These are phyloP conservation scores for Rattus norvegicus DNA, from an alignment of 2,113 vertebrate genomes.

Conservation along the genomic window DNA sequence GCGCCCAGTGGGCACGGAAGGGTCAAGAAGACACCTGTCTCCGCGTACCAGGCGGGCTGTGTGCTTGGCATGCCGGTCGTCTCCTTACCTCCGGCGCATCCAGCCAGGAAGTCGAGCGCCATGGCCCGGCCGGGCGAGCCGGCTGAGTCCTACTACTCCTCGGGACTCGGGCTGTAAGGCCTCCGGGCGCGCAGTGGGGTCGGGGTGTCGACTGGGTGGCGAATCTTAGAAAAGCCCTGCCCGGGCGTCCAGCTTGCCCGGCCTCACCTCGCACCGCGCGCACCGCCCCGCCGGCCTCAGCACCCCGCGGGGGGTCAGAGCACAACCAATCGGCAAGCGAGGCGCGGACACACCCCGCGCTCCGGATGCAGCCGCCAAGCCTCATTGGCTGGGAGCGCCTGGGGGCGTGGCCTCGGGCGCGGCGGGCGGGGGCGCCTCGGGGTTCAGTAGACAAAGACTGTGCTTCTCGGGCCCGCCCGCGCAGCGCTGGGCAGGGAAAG, in stretches of 20 bases:
- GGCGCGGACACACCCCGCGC: slow-evolving; percentile 87
- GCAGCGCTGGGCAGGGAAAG: background rate
- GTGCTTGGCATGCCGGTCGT: background rate
- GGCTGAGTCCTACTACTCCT: background rate
- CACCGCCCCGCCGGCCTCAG: slow-evolving; percentile 25
- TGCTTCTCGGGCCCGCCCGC: slow-evolving; percentile 69
- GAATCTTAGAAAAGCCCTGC: background rate
- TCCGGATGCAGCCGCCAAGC: background rate
- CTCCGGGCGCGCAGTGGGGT: background rate
- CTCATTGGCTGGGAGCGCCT: slow-evolving; percentile 44
- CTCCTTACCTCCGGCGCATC: slow-evolving; percentile 93
- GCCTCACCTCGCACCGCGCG: slow-evolving; percentile 12
- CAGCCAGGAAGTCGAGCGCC: slow-evolving; percentile 95
- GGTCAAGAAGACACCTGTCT: background rate
- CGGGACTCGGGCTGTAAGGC: background rate
- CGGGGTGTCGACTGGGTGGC: background rate
- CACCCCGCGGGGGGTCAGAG: background rate
- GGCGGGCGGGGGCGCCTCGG: background rate
- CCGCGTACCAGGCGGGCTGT: background rate
- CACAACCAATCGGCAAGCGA: slow-evolving; percentile 84
- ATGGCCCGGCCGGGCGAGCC: slow-evolving; percentile 63
- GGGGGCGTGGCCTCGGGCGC: background rate
- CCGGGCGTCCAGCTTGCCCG: background rate
- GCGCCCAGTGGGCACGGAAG: background rate
- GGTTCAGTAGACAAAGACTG: slow-evolving; percentile 73